Evolutionary conservation across 2,113 vertebrate species (phyloP), one percentile per base, ranked within the genome.

Genomic region (Pelodiscus sinensis): DNA sequence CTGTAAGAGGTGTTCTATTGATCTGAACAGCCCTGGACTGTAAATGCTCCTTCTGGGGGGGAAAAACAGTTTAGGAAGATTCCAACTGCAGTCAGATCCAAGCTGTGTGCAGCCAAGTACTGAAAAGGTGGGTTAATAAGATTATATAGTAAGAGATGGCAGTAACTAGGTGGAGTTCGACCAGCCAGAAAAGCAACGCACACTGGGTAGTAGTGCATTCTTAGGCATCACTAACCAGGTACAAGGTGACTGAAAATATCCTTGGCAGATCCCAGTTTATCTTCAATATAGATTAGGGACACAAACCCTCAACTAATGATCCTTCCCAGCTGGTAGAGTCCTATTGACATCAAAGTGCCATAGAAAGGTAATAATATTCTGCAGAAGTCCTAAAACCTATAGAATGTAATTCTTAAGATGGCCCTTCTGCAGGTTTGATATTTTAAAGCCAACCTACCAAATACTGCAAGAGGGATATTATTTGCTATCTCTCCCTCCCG

Each of bases 201-300:
- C 79, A 15, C 71, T 3, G 65, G 3, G 92, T 81, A 77, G 1
- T 81, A 77, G 1, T 92, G 96, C 94, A 94, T 95, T 96, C 96
- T 94, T 95, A 94, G 95, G 95, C 96, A 93, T 97, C 89, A 91
- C 92, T 88, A 77, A 89, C 55, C 19, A 12, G 86, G 68, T 38
- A 81, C 57, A 0, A 1, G 78, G 86, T 75, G 87, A 94, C 75
- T 56, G 68, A n/a, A 13, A 1, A 1, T 84, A 4, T 62, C 88
- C 35, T n/a, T 51, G 78, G 92, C 87, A 65, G 84, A 87, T 1
- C 92, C 82, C 91, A 79, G 35, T 79, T 7, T 77, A 87, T 89
- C 90, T 2, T 15, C 92, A 35, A 58, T 25, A 81, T 6, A 79
- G 73, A 7, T 14, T 1, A n/a, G n/a, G 52, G 88, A 14, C n/a